These are phyloP conservation scores for Leptinotarsa haldemani DNA, from an alignment of 2,888 invertebrate genomes.

Conservation along the genomic window DNA sequence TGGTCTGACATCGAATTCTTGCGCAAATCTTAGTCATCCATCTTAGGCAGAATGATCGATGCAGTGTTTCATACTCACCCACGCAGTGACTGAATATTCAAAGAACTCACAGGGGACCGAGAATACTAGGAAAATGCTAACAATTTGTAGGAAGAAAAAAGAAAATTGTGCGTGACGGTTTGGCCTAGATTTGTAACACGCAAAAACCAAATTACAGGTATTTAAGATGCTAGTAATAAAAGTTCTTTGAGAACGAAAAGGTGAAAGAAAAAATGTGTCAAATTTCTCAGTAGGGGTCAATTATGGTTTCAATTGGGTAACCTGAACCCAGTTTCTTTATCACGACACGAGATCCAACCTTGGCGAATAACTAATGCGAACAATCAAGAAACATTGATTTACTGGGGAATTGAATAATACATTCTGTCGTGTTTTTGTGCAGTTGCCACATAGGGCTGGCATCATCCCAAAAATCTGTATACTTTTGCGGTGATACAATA, in stretches of 20 bases:
- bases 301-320: too few species aligned
- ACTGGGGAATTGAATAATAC: too few species aligned
- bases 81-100: slow-evolving; percentile 1
- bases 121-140: slow-evolving; percentile 10
- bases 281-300: background rate
- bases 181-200: slow-evolving; percentile 31
- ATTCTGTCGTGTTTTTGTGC: too few species aligned
- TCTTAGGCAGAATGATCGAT: slow-evolving; percentile 4
- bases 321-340: too few species aligned
- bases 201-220: slow-evolving; percentile 28
- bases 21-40: background rate
- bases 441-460: too few species aligned
- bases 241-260: background rate
- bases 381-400: too few species aligned
- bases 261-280: background rate
- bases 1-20: background rate
- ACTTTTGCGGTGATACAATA: too few species aligned
- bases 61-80: background rate
- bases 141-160: slow-evolving; percentile 13
- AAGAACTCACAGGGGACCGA: background rate
- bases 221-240: slow-evolving; percentile 14
- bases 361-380: too few species aligned
- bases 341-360: too few species aligned
- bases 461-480: too few species aligned
- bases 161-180: slow-evolving; percentile 30